Base-by-base conservation (phyloP, 2,113 vertebrate species). In the Mesitornis unicolor region DNA sequence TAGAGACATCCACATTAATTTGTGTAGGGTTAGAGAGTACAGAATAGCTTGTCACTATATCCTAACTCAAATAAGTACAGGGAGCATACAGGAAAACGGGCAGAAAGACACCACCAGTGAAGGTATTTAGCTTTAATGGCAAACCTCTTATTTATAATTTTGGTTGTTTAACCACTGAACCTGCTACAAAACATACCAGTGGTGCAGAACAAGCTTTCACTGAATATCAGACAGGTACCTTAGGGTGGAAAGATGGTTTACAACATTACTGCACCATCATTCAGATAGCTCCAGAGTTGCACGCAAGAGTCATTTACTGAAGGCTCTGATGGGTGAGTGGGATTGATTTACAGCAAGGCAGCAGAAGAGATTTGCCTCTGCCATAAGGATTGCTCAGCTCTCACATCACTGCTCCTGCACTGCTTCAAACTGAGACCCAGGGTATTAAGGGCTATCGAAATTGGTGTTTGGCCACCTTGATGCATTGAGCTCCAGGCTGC, bases 61-160 rank as follows among this genome's bases (percentile, higher is more conserved):
- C 35, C 45, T 16, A 61, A 57, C 25, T 65, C 74, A 84, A n/a
- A 2, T 25, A 63, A 76, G 33, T 22, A 17, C 33, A 69, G 59
- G 56, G 50, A 61, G n/a, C 2, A 0, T 17, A 28, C 0, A 50
- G 9, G 51, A 84, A 36, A 16, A 13, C 1, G 3, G 48, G 5
- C n/a, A 69, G 59, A 69, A 82, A 73, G 54, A n/a, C 13, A 53
- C 13, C 47, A 78, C 11, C n/a, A 56, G 3, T 11, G 33, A 77
- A 76, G 35, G 16, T 29, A 25, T 54, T 79, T 12, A 13, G 35
- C 33, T 84, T 54, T 60, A 53, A 64, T 1, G 1, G 47, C 45
- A 26, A 89, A 70, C 38, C 56, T 47, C 35, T 63, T 60, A 29
- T 9, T n/a, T 54, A 10, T 24, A 5, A 3, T 38, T 85, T 71